Evolutionary conservation across 1,140 invertebrate species (phyloP).

Genomic region (Gryllus bimaculatus): DNA sequence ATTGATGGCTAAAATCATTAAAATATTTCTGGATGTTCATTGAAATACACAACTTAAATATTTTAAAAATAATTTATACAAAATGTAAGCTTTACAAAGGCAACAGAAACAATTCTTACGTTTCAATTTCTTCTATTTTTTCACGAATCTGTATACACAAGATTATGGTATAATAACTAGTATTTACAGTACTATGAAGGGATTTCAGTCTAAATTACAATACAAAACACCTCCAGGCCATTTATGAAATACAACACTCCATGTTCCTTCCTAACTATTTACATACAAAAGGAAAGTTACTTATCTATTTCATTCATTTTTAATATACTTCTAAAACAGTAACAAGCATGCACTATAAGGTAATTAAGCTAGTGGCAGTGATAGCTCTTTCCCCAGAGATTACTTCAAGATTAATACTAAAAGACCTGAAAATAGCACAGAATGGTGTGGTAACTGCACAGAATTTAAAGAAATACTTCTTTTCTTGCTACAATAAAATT

Average conservation of each 20-base stretch:
- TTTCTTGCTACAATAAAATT: slow-evolving; percentile 7
- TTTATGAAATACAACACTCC: neutral
- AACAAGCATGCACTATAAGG: neutral
- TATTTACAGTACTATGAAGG: neutral
- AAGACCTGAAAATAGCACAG: neutral
- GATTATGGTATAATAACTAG: neutral
- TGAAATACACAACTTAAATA: slow-evolving; percentile 2
- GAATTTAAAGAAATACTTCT: slow-evolving; percentile 7
- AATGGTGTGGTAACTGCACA: slow-evolving; percentile 8
- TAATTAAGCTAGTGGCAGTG: neutral
- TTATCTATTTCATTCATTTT: neutral
- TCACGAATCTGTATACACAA: neutral
- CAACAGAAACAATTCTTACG: neutral
- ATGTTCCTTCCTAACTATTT: neutral
- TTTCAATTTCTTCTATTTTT: neutral
- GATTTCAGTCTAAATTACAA: neutral
- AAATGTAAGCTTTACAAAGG: neutral
- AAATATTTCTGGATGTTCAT: neutral
- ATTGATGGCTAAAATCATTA: no score
- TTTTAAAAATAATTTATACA: neutral
- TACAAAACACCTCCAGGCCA: neutral
- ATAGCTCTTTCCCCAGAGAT: neutral
- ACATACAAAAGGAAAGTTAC: neutral
- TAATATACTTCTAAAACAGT: neutral
- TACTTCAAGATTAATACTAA: slow-evolving; percentile 8